Conservation (phyloP, 2,113 vertebrate genomes). For the Anoplopoma fimbria region DNA sequence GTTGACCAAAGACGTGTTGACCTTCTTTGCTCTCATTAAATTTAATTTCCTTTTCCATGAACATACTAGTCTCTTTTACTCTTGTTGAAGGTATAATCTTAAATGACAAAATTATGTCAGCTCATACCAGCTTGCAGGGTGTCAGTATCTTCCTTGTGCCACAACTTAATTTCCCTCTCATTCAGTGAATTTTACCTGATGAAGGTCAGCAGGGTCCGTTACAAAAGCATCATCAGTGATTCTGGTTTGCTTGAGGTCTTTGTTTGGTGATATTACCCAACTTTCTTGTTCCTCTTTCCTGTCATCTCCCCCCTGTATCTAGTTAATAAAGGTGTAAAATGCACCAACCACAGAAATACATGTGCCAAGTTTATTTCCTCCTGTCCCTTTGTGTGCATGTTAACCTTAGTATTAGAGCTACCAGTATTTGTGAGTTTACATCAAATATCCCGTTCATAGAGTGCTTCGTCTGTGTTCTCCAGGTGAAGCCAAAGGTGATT, state of each 20-base stretch:
- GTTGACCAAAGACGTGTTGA: constrained; percentile 3
- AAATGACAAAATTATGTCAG: background rate
- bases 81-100: background rate
- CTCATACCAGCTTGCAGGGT: background rate
- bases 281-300: background rate
- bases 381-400: background rate
- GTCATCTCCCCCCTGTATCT: background rate
- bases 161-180: background rate
- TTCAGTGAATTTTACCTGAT: background rate
- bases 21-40: background rate
- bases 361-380: background rate
- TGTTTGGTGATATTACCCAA: background rate
- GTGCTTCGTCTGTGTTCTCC: constrained; percentile 34
- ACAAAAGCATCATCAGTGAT: background rate
- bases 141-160: background rate
- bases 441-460: background rate
- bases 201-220: background rate
- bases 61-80: background rate
- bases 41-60: background rate
- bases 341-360: background rate
- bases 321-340: background rate
- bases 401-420: background rate
- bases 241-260: background rate
- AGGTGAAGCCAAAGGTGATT: constrained; percentile 97
- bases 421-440: background rate